These are phyloP conservation scores for Plebejus anna DNA, from an alignment of 2,888 invertebrate species.

Conservation along the genomic window DNA sequence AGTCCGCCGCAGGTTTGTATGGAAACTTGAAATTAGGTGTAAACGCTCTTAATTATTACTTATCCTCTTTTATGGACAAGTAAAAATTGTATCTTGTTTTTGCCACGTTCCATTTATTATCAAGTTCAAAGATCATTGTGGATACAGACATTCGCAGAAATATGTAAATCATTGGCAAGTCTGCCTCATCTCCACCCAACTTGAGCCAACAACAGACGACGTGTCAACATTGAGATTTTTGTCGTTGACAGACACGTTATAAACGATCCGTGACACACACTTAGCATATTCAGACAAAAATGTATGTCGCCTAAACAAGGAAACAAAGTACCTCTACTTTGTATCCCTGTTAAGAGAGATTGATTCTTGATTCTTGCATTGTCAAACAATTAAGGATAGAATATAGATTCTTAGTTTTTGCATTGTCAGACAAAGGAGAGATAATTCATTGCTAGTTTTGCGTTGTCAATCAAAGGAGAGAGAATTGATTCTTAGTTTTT, in stretches of 20 bases:
- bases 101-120: background rate
- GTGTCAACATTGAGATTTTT: slow-evolving; percentile 30
- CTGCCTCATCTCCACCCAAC: background rate
- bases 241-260: slow-evolving; percentile 33
- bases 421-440: too few relatives aligned
- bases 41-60: too few relatives aligned
- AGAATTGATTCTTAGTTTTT: too few relatives aligned
- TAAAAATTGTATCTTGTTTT: too few relatives aligned
- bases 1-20: too few relatives aligned
- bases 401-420: too few relatives aligned
- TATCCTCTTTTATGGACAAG: too few relatives aligned
- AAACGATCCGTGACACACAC: slow-evolving; percentile 32
- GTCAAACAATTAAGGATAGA: too few relatives aligned
- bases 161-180: slow-evolving; percentile 21
- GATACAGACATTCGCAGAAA: background rate
- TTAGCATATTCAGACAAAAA: background rate
- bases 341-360: background rate
- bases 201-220: slow-evolving; percentile 1
- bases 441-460: too few relatives aligned
- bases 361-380: background rate
- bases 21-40: too few relatives aligned
- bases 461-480: too few relatives aligned
- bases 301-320: background rate
- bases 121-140: background rate
- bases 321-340: background rate